These are phyloP conservation scores for Manis crassicaudata DNA, from an alignment of 2,797 vertebrate species.

Conservation along the genomic window DNA sequence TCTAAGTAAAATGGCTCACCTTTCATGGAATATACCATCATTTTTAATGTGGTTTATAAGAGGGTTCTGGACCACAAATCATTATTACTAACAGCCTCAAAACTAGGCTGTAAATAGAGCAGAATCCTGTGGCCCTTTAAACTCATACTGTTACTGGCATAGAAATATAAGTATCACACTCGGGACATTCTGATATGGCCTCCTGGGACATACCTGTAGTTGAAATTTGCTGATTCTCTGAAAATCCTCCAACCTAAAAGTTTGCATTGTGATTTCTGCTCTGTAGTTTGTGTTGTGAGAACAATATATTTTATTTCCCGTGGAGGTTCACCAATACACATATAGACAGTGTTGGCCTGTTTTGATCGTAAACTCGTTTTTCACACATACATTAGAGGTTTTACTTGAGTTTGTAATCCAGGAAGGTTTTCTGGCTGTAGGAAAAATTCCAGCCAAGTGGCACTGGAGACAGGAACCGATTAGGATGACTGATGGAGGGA, in stretches of 20 bases:
- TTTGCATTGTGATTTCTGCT: neutral
- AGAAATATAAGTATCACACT: neutral
- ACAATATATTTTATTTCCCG: fast-evolving
- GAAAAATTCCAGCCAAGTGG: too few species aligned
- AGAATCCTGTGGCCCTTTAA: neutral
- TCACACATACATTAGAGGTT: fast-evolving
- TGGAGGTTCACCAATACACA: fast-evolving
- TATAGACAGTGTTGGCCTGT: fast-evolving
- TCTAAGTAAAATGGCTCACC: neutral
- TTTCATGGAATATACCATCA: neutral
- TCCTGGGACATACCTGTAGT: fast-evolving
- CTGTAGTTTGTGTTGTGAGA: neutral
- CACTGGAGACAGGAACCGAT: fast-evolving
- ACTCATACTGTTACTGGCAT: neutral
- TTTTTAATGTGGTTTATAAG: neutral
- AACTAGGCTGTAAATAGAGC: neutral
- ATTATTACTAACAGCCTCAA: neutral
- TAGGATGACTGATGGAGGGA: too few species aligned
- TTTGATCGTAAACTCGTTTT: neutral
- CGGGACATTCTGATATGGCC: fast-evolving
- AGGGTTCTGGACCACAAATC: neutral
- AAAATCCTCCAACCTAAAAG: neutral
- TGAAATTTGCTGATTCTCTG: neutral
- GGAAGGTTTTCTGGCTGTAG: neutral
- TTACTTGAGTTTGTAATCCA: fast-evolving